Base-by-base conservation (phyloP, 2,888 invertebrate genomes). In the Drosophila algonquin region DNA sequence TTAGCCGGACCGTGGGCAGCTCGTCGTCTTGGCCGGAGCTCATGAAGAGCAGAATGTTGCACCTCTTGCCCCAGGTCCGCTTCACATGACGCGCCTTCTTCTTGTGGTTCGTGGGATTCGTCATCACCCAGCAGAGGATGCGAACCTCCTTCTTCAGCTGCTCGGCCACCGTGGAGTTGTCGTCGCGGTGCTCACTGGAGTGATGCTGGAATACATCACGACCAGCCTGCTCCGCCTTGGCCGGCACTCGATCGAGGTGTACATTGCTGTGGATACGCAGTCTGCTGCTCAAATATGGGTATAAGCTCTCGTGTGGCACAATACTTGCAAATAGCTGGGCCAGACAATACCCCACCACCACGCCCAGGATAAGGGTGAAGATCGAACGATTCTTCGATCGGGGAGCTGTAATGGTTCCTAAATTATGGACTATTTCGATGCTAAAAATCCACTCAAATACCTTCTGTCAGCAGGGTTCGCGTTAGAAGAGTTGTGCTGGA, bases 81-180 rank as follows among this genome's bases (percentile, higher is more conserved):
- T 97, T 98, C 8, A 99, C 97, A 88, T 98, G 98, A 35, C 93
- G 94, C 0, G 98, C 98, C 92, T 97, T 97, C 77, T 93, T 95
- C 84, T 96, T 94, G 89, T 98, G 98, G 92, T 97, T 98, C 27
- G 93, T 93, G 0, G 98, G 98, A 69, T 95, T 96, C 0, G 99
- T 99, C 97, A 99, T 97, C 35, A 99, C 94, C 98, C 98, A 99
- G 91, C 99, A 99, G 2, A 99, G 93, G 77, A 99, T 95, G 61
- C 96, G 94, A 27, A 99, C 96, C 82, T 95, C 95, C 76, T 94
- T 93, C 6, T 94, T 93, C 75, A 98, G 92, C 75, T 95, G 94
- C 76, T 95, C 94, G 0, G 97, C 97, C 4, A 96, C 87, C 0
- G 93, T 90, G n/a, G 92, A 91, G 89, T 95, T 95, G 80, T 96